These are phyloP conservation scores for Dasypus novemcinctus DNA, from an alignment of 2,113 vertebrate genomes.

Conservation along the genomic window DNA sequence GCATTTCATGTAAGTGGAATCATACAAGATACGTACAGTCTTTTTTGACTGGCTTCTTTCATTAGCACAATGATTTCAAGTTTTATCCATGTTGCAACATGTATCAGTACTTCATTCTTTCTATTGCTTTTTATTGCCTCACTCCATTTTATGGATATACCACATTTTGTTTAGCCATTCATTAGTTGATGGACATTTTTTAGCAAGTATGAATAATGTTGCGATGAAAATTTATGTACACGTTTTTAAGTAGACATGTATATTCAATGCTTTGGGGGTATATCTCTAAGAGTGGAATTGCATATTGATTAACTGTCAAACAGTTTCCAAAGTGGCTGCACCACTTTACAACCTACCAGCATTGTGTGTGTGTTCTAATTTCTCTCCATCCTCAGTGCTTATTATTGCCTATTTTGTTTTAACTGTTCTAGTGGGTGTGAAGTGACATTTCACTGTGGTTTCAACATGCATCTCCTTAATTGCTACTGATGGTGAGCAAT, in stretches of 20 bases:
- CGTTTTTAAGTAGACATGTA: not conserved
- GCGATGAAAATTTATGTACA: not conserved
- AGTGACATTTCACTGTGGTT: not conserved
- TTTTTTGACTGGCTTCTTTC: not conserved
- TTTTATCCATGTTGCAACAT: not conserved
- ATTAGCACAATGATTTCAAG: not conserved
- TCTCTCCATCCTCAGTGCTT: not conserved
- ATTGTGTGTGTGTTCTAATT: not conserved
- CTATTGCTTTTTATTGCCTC: not conserved
- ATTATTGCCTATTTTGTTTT: not conserved
- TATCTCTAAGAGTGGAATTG: not conserved
- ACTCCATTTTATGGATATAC: not conserved
- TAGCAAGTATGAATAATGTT: not conserved
- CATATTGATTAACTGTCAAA: not conserved
- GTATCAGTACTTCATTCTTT: not conserved
- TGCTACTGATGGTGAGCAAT: not conserved
- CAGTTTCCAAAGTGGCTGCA: not conserved
- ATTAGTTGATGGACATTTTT: not conserved
- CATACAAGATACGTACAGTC: too few species aligned
- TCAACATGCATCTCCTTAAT: not conserved
- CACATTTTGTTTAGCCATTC: not conserved
- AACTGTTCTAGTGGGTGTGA: not conserved
- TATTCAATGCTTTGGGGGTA: not conserved
- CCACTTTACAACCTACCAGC: not conserved
- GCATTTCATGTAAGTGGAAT: not conserved